A percentile compares a stretch with the other conserved stretches of the same genome.
phyloP scores from a whole-genome alignment of 2,888 invertebrate genomes.

The Andrena haemorrhoa region DNA sequence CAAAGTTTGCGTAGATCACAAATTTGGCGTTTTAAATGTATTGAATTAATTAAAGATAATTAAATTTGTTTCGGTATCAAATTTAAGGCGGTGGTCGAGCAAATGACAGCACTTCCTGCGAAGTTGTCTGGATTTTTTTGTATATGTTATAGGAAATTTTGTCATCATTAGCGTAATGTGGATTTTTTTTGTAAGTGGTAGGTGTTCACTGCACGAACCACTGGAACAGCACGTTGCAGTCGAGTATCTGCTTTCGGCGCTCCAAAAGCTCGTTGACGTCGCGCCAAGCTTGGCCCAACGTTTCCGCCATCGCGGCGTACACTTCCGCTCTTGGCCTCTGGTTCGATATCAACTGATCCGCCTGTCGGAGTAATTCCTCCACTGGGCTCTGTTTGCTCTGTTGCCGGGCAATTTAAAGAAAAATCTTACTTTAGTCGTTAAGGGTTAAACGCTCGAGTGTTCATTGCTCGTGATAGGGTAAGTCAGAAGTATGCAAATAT shows the following conservation, averaged over 20 bases:
- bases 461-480: background rate
- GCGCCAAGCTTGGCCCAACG: conserved; percentile 91
- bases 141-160: too few species aligned
- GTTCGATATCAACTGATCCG: conserved; percentile 93
- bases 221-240: conserved; percentile 92
- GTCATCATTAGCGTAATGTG: too few species aligned
- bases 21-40: too few species aligned
- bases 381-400: conserved; percentile 95
- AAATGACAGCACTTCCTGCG: too few species aligned
- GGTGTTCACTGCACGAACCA: conserved; percentile 81
- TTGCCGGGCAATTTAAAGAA: background rate
- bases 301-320: conserved; percentile 95
- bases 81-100: too few species aligned
- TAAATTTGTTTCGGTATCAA: too few species aligned
- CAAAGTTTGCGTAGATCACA: too few species aligned
- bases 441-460: background rate
- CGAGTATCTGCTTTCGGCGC: conserved; percentile 91
- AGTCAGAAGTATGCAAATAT: background rate
- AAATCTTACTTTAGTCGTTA: background rate
- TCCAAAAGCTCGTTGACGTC: conserved; percentile 93
- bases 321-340: conserved; percentile 92
- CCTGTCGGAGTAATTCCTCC: conserved; percentile 93
- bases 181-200: background rate
- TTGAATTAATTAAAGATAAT: too few species aligned
- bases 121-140: too few species aligned